These are phyloP conservation scores for Ibidorhyncha struthersii DNA, from an alignment of 2,113 vertebrate genomes.

Conservation along the genomic window DNA sequence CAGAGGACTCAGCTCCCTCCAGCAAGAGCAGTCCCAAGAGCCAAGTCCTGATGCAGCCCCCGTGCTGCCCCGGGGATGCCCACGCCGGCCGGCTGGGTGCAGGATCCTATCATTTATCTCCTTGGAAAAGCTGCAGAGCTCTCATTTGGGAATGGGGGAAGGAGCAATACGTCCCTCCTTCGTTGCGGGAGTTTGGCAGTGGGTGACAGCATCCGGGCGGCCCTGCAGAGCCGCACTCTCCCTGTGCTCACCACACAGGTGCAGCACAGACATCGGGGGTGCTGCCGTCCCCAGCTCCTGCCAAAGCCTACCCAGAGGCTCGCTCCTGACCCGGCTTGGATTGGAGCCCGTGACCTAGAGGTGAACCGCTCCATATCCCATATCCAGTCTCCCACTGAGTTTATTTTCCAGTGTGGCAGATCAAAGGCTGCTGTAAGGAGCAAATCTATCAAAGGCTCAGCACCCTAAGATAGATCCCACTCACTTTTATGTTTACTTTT, in stretches of 20 bases:
- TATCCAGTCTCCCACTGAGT: constrained; percentile 38
- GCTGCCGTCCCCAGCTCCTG: not conserved
- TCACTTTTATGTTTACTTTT: constrained; percentile 5
- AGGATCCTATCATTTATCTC: not conserved
- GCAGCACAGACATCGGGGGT: accelerated
- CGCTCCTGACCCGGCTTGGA: not conserved
- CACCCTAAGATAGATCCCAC: not conserved
- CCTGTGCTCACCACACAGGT: not conserved
- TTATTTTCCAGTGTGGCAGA: constrained; percentile 41
- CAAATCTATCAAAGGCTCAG: constrained; percentile 53
- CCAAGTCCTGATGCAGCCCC: not conserved
- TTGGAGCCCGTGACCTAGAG: not conserved
- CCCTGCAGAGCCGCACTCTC: not conserved
- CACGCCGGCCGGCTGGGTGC: too few species aligned
- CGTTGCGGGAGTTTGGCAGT: not conserved
- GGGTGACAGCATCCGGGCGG: accelerated
- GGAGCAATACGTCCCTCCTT: not conserved
- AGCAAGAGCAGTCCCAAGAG: not conserved
- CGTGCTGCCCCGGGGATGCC: not conserved
- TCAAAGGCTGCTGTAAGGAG: constrained; percentile 46
- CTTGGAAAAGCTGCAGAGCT: not conserved
- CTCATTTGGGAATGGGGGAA: not conserved
- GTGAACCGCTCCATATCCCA: constrained; percentile 30
- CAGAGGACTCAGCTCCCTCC: not conserved
- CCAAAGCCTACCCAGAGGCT: not conserved